Base-by-base conservation (phyloP, 2,797 vertebrate genomes). In the Lateolabrax maculatus region DNA sequence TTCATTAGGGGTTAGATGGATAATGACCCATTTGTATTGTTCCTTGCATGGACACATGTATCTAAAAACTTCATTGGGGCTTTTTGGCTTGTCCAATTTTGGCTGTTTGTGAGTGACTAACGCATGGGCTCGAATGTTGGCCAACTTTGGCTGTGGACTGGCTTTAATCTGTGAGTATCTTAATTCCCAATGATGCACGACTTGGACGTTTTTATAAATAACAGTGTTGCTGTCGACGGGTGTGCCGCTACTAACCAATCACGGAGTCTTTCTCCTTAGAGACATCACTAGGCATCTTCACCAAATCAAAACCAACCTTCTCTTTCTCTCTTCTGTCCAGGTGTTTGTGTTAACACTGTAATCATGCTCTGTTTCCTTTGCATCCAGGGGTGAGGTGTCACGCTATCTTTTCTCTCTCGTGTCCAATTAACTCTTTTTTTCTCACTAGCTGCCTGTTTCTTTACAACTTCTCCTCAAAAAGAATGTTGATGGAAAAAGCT, bases 181-280 rank as follows among this genome's bases (percentile, higher is more conserved):
- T 76, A 61, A 79, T 85, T 79, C 55, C 57, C 31, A 58, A 70
- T 71, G 71, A 90, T 77, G 60, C 79, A 76, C 49, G 65, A 67
- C 58, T 67, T 61, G 79, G 36, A 44, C 73, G 43, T 85, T 75
- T 67, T 84, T 69, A 66, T 71, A 3, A 83, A 92, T 95, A 95
- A 95, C 90, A 55, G 44, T 57, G 62, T 82, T 91, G 73, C 66
- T 73, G 82, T 90, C 75, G 57, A 77, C 37, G 64, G 75, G 82
- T 93, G 75, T 88, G 72, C 76, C 79, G 3, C 66, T 86, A 94
- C 94, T 95, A 94, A 95, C 85, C 80, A 81, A 76, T 91, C 79
- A 84, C 56, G 3, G 23, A 49, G 23, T 85, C 69, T 80, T 77
- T 72, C 69, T 82, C 70, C 77, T 73, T 85, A 84, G 85, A n/a